These are phyloP conservation scores for Callionymus lyra DNA, from an alignment of 2,113 vertebrate species.

Conservation along the genomic window DNA sequence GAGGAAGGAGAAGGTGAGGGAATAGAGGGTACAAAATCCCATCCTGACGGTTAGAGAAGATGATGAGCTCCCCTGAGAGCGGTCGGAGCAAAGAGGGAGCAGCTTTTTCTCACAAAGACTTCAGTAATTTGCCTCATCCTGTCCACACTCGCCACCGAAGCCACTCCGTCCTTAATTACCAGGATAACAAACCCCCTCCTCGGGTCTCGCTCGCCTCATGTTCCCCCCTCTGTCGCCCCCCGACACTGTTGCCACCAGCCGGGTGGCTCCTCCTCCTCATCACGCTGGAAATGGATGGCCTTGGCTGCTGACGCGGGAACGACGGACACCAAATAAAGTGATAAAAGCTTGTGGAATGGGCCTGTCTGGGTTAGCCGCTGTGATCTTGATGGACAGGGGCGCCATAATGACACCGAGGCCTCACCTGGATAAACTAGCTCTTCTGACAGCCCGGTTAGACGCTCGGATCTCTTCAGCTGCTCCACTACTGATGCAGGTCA, in stretches of 20 bases:
- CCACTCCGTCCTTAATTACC: conserved; percentile 83
- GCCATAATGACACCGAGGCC: conserved; percentile 44
- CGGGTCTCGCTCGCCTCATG: conserved; percentile 27
- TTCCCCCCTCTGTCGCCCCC: conserved; percentile 16
- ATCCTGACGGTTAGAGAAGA: conserved; percentile 92
- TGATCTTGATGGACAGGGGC: conserved; percentile 55
- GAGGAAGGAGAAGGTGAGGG: conserved; percentile 65
- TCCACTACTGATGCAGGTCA: no score
- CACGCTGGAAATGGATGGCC: conserved; percentile 47
- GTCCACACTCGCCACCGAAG: conserved; percentile 72
- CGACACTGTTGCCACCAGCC: conserved; percentile 17
- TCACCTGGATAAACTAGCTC: conserved; percentile 54
- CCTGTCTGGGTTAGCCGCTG: conserved; percentile 48
- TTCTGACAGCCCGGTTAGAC: conserved; percentile 47
- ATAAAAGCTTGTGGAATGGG: conserved; percentile 46
- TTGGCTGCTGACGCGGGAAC: conserved; percentile 40
- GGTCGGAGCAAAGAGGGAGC: conserved; percentile 74
- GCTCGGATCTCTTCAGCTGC: no score
- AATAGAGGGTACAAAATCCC: conserved; percentile 82
- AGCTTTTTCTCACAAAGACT: conserved; percentile 79
- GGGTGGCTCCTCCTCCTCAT: conserved; percentile 33
- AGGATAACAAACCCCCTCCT: conserved; percentile 73
- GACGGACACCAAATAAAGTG: conserved; percentile 57
- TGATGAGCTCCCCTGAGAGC: conserved; percentile 84
- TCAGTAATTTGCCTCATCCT: conserved; percentile 81